phyloP scores from a whole-genome alignment of 2,113 vertebrate species.

The Tragelaphus scriptus region DNA sequence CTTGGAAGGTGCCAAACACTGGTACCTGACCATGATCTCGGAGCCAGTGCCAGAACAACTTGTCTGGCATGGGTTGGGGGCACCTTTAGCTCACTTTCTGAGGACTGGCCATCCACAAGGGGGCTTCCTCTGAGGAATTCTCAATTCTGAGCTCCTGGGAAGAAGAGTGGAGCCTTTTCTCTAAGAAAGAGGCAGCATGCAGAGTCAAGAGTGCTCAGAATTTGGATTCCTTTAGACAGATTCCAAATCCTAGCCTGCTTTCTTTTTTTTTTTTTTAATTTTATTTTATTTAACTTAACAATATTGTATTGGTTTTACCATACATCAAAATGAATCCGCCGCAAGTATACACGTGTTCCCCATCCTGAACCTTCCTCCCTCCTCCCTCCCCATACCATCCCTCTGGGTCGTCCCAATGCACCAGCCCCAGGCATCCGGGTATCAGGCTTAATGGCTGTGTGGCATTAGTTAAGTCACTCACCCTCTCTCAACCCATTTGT shows the following conservation, averaged over 20 bases:
- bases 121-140: not conserved
- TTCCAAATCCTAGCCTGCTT: not conserved
- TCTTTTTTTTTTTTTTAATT: not conserved
- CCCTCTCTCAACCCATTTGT: not conserved
- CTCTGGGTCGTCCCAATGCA: too few species aligned
- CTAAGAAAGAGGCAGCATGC: not conserved
- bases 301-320: too few species aligned
- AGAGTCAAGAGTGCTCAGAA: not conserved
- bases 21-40: too few species aligned
- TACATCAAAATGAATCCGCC: too few species aligned
- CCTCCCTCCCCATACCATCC: too few species aligned
- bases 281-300: too few species aligned
- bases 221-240: not conserved
- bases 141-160: not conserved
- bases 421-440: too few species aligned
- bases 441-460: not conserved
- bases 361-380: too few species aligned
- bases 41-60: not conserved
- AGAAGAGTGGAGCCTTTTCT: not conserved
- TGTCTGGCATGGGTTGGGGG: not conserved
- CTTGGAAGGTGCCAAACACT: not conserved
- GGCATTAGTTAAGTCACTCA: not conserved
- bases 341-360: too few species aligned
- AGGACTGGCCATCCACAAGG: not conserved
- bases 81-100: not conserved